Evolutionary conservation across 2,113 vertebrate species (phyloP).

Genomic region (Struthio camelus): DNA sequence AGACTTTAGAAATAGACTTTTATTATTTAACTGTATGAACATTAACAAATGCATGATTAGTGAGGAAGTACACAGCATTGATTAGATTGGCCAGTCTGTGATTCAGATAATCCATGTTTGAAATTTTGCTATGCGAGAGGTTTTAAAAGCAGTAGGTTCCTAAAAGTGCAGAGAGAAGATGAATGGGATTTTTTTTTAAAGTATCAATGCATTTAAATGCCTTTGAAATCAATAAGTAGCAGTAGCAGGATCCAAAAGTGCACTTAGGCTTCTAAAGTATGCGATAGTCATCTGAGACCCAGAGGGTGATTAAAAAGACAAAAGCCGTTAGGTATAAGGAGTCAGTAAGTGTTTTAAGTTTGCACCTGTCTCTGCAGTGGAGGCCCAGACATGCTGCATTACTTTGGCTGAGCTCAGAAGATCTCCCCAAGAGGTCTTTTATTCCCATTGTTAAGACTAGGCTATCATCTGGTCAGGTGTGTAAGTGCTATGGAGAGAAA

Average conservation of each 20-base stretch:
- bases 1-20: neutral
- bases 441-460: neutral
- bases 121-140: neutral
- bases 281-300: neutral
- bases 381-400: neutral
- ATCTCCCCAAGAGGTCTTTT: neutral
- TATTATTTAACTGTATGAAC: neutral
- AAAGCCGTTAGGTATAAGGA: neutral
- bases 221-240: conserved; percentile 45
- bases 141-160: conserved; percentile 36
- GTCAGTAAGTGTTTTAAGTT: neutral
- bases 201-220: neutral
- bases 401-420: neutral
- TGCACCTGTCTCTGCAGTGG: neutral
- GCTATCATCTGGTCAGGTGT: accelerated
- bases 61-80: conserved; percentile 16
- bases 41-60: neutral
- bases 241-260: conserved; percentile 26
- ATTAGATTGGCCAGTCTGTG: neutral
- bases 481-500: accelerated
- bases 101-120: neutral
- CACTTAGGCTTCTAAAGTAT: conserved; percentile 14
- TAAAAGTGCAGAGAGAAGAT: conserved; percentile 12
- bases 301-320: neutral
- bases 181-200: conserved; percentile 20